Evolutionary conservation across 2,888 invertebrate genomes (phyloP), one percentile per base, ranked within the genome.

Genomic region (Callimorpha dominula): DNA sequence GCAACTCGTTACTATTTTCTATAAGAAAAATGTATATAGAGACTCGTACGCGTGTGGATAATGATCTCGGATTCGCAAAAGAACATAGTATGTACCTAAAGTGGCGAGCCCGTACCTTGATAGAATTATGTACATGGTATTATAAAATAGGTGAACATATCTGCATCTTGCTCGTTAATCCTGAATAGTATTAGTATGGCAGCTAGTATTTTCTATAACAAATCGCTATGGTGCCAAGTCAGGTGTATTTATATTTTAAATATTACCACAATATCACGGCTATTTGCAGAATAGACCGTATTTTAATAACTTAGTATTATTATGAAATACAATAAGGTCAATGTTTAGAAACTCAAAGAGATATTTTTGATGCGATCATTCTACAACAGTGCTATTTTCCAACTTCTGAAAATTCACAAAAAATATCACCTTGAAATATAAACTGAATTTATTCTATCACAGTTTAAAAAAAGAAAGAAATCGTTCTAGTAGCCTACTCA

Each of bases 1-100:
- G 70, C 75, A 62, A 68, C 75, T 52, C 57, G 72, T 75, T 73
- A 75, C 77, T 71, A 67, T 74, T 77, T 71, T 52, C 68, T 81
- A 65, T 71, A 72, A 71, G 65, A 73, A 70, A 54, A 15, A 52
- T 54, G 46, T 50, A 52, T 9, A 31, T 15, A 31, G 20, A 49
- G 15, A 8, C 15, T 49, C 65, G 31, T 49, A 49, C 20, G 20
- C 46, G 9, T 49, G 49, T 15, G 15, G 65, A 49, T 49, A 49
- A 49, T 65, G 49, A 65, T 65, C 14, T 20, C 49, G 15, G 46
- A 49, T 49, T 49, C 46, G 5, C 49, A 7, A 31, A 49, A 49
- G 15, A 65, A 49, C 46, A 65, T 65, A 20, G 1, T 31, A 31
- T 31, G 31, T 31, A 31, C 31, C 31, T 31, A 31, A 31, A 2